These are phyloP conservation scores for Aphelocoma coerulescens DNA, from an alignment of 2,113 vertebrate genomes.

Conservation along the genomic window DNA sequence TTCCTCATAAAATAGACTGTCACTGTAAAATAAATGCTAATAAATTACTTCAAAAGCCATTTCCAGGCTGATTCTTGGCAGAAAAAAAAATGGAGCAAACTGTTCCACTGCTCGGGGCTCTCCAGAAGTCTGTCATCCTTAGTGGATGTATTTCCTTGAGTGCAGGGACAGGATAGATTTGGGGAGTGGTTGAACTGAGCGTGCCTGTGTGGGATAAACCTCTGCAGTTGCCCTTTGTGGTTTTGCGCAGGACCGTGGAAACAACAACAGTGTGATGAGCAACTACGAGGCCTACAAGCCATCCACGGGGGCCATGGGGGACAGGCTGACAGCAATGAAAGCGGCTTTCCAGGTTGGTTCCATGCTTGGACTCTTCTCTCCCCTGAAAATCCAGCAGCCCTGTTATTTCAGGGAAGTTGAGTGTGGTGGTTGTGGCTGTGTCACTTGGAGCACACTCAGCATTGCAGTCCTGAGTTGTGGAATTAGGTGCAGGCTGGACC, in stretches of 20 bases:
- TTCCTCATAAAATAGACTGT: neutral
- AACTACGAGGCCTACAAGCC: conserved; percentile 93
- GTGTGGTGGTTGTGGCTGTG: neutral
- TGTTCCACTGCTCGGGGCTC: neutral
- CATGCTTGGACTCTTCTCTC: neutral
- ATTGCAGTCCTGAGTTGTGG: neutral
- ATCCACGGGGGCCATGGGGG: conserved; percentile 91
- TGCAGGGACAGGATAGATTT: neutral
- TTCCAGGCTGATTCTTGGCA: neutral
- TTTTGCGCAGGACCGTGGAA: conserved; percentile 79
- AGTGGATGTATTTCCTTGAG: neutral
- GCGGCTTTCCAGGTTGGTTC: conserved; percentile 91
- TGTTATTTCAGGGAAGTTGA: neutral
- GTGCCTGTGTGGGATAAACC: neutral
- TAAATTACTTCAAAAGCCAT: neutral
- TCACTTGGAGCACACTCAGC: neutral
- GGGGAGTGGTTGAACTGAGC: neutral
- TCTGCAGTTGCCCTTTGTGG: neutral
- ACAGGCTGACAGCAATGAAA: conserved; percentile 96
- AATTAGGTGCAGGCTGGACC: neutral
- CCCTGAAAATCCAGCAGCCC: neutral
- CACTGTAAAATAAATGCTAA: neutral
- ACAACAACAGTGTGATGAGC: conserved; percentile 79
- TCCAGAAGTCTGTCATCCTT: neutral
- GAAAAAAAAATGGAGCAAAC: neutral